phyloP scores from a whole-genome alignment of 2,888 invertebrate genomes.

The Macroteleia sp. region DNA sequence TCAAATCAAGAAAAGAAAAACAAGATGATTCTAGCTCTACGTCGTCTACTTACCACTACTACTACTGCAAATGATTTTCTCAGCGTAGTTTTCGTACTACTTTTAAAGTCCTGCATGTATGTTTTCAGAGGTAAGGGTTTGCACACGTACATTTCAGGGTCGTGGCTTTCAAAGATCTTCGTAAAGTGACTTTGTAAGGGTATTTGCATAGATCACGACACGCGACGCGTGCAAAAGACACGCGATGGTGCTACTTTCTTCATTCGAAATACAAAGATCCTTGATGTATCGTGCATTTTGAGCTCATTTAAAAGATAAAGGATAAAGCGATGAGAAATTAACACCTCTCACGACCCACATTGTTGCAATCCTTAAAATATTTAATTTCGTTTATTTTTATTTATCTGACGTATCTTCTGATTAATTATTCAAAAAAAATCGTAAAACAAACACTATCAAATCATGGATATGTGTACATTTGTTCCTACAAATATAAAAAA shows the following conservation, averaged over 20 bases:
- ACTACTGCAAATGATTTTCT: no score
- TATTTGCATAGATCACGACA: constrained; percentile 59
- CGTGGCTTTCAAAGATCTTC: constrained; percentile 26
- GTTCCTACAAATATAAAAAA: no score
- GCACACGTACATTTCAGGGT: constrained; percentile 29
- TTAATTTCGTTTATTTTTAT: constrained; percentile 40
- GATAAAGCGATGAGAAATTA: constrained; percentile 55
- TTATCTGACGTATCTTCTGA: constrained; percentile 9
- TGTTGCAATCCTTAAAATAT: constrained; percentile 15
- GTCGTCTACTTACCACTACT: no score
- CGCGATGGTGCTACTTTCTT: constrained; percentile 58
- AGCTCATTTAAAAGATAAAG: constrained; percentile 31
- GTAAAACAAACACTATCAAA: no score
- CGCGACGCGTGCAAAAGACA: constrained; percentile 60
- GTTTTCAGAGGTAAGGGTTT: constrained; percentile 14
- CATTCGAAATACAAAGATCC: constrained; percentile 21
- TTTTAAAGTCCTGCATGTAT: background rate
- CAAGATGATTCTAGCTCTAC: no score
- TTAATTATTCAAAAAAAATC: no score
- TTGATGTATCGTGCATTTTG: constrained; percentile 38
- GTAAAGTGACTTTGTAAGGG: constrained; percentile 14
- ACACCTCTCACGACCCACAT: constrained; percentile 56
- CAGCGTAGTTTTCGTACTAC: no score
- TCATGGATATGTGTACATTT: no score
- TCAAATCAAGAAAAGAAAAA: no score